phyloP scores from a whole-genome alignment of 1,140 invertebrate genomes.

The Eriosoma lanigerum region DNA sequence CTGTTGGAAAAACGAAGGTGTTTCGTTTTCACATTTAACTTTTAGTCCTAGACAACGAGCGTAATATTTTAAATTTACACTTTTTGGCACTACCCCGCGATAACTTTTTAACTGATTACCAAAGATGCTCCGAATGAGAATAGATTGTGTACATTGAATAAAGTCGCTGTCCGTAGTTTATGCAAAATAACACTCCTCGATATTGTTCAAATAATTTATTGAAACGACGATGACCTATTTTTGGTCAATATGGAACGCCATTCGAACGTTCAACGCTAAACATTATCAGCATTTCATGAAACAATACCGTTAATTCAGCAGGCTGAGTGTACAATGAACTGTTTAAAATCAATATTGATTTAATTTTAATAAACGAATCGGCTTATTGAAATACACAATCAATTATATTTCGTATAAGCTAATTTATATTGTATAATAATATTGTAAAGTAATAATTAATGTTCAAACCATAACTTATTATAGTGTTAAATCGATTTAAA shows the following conservation, averaged over 20 bases:
- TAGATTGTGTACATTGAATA: not conserved
- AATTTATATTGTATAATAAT: no score
- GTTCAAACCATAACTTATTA: no score
- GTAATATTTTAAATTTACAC: no score
- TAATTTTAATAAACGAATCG: not conserved
- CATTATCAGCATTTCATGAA: not conserved
- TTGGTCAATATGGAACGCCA: not conserved
- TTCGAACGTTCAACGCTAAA: not conserved
- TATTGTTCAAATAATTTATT: not conserved
- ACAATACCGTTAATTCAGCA: constrained; percentile 25
- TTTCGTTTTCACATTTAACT: no score
- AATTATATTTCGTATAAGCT: no score
- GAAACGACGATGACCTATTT: not conserved
- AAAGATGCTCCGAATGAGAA: not conserved
- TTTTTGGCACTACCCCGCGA: not conserved
- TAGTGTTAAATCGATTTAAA: no score
- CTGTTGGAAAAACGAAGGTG: no score
- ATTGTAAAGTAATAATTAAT: no score
- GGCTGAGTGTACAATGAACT: not conserved
- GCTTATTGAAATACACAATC: no score
- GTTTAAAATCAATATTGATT: not conserved
- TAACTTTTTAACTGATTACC: no score
- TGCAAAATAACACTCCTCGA: not conserved
- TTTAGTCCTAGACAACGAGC: not conserved
- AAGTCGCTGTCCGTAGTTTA: not conserved